phyloP scores from a whole-genome alignment of 2,888 invertebrate species.

The Catocala fraxini region DNA sequence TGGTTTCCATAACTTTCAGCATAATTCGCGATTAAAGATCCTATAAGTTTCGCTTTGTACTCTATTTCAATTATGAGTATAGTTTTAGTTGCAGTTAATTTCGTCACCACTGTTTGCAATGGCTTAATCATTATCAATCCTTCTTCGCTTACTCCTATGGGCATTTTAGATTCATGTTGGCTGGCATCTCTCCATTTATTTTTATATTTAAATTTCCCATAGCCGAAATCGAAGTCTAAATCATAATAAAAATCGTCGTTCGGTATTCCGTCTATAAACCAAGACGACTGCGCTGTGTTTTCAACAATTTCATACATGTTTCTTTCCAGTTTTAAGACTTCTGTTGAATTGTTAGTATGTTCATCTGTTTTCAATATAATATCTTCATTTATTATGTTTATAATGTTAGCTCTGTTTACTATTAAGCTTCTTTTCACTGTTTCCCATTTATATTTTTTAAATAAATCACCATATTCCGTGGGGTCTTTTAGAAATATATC shows the following conservation, averaged over 20 bases:
- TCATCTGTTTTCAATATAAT: conserved; percentile 56
- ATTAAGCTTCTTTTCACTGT: conserved; percentile 59
- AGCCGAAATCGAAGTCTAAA: conserved; percentile 57
- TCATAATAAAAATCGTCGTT: conserved; percentile 58
- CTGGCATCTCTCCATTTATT: conserved; percentile 66
- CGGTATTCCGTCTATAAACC: conserved; percentile 63
- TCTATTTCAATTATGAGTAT: conserved; percentile 62
- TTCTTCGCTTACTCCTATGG: conserved; percentile 55
- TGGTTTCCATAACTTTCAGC: conserved; percentile 68
- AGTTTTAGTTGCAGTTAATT: conserved; percentile 62
- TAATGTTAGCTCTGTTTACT: conserved; percentile 57
- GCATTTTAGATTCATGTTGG: conserved; percentile 40
- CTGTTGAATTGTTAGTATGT: conserved; percentile 65
- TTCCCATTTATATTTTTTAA: conserved; percentile 66
- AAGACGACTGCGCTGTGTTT: conserved; percentile 58
- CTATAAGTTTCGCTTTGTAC: conserved; percentile 62
- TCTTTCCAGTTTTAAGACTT: conserved; percentile 46
- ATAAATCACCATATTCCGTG: conserved; percentile 67
- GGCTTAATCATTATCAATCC: conserved; percentile 56
- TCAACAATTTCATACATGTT: conserved; percentile 55
- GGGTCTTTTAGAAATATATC: conserved; percentile 71
- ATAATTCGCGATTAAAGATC: conserved; percentile 67
- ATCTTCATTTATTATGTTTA: conserved; percentile 63
- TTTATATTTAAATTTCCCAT: conserved; percentile 47
- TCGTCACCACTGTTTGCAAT: conserved; percentile 55